Base-by-base conservation (phyloP, 2,797 vertebrate species). In the Rhincodon typus region DNA sequence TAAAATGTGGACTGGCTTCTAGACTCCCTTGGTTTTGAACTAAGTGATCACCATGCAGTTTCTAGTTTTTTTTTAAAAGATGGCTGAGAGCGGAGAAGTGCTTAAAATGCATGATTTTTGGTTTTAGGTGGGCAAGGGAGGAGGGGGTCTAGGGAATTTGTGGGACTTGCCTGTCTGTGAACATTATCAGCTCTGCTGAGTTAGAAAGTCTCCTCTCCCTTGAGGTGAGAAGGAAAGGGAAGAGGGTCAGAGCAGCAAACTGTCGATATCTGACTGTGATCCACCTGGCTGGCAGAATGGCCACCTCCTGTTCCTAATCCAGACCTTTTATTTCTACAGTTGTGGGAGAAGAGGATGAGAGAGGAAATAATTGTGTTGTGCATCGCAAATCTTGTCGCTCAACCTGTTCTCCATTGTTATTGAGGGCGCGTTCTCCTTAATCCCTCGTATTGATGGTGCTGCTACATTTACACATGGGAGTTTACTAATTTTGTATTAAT, bases 371-470 rank as follows among this genome's bases (percentile, higher is more conserved):
- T 69, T 69, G 8, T 69, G 90, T n/a, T 57, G 62, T 67, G 34
- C 27, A 8, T 67, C 21, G 66, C 95, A 15, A 53, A 96, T 96
- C 66, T 69, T 38, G 21, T 93, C 17, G 38, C 90, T 42, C 17
- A 10, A 23, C 82, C 94, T 96, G 96, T 88, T 96, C 77, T 96
- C 94, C 86, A 95, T 62, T 95, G 96, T 96, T 97, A 96, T 96
- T 88, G 17, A 50, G 96, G 66, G 19, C 12, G 1, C 2, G 96
- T 97, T 94, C 97, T 96, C 97, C 97, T 97, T 96, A 97, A 96
- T 97, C 98, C 97, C 97, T 97, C 96, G 98, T 97, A 97, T 96
- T 72, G 34, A 98, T 98, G 98, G 98, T 98, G 98, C 98, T 98
- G 98, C 98, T 98, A 98, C 97, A 97, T 97, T 96, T 94, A 96